Evolutionary conservation across 2,797 vertebrate genomes (phyloP).

Genomic region (Ambastaia sidthimunki): DNA sequence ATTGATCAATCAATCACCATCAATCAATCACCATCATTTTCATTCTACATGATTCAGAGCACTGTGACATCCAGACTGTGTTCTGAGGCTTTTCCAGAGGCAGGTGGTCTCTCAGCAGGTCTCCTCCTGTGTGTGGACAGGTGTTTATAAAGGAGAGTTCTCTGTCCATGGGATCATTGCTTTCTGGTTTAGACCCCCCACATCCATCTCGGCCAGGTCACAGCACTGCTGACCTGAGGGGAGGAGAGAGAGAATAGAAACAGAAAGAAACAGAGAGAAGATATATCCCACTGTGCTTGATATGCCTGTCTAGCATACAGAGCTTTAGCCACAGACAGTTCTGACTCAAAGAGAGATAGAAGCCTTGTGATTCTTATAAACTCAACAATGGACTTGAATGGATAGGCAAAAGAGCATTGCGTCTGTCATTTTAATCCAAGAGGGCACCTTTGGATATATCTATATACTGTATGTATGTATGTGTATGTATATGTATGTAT

Average conservation of each 20-base stretch:
- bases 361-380: neutral
- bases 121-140: conserved; percentile 24
- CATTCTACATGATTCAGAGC: conserved; percentile 76
- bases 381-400: neutral
- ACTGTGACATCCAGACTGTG: conserved; percentile 68
- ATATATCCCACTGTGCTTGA: neutral
- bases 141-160: conserved; percentile 38
- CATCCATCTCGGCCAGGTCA: neutral
- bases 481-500: no score
- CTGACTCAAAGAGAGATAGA: neutral
- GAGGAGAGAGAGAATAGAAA: neutral
- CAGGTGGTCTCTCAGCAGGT: conserved; percentile 7
- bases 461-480: no score
- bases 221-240: conserved; percentile 15
- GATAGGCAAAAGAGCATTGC: neutral
- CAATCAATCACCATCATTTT: conserved; percentile 61
- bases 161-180: conserved; percentile 17
- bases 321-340: neutral
- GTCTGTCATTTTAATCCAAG: neutral
- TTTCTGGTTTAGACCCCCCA: conserved; percentile 19
- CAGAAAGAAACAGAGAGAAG: neutral
- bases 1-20: neutral
- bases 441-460: neutral
- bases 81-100: conserved; percentile 24
- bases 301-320: neutral